phyloP scores from a whole-genome alignment of 2,797 vertebrate genomes.

The Coendou prehensilis region DNA sequence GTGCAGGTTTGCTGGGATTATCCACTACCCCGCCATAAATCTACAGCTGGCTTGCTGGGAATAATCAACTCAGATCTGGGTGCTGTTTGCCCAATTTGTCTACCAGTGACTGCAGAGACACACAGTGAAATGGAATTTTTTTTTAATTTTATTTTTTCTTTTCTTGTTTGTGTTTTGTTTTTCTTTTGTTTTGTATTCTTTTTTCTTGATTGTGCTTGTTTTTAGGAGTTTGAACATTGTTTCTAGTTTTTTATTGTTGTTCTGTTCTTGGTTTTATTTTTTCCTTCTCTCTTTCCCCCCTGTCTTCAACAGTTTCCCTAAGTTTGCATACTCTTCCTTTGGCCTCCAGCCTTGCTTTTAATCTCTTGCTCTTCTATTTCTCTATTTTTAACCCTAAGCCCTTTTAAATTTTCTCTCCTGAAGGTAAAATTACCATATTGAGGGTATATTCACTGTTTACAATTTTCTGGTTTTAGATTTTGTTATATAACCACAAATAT shows the following conservation, averaged over 20 bases:
- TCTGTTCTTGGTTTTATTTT: background rate
- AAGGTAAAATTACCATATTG: no score
- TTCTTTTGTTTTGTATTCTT: no score
- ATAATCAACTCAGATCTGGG: background rate
- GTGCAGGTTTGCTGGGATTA: background rate
- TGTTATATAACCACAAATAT: no score
- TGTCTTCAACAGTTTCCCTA: no score
- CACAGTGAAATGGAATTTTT: background rate
- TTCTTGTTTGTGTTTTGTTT: background rate
- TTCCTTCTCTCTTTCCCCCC: background rate
- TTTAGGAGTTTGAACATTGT: background rate
- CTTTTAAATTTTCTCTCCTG: no score
- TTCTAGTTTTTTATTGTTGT: background rate
- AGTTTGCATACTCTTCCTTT: no score
- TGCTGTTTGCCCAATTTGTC: background rate
- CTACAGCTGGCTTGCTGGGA: background rate
- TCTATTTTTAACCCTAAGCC: no score
- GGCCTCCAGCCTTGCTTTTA: no score
- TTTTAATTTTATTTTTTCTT: background rate
- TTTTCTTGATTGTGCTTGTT: background rate
- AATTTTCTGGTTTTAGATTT: no score
- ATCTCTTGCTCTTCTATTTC: no score
- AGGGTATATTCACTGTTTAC: no score
- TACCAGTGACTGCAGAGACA: background rate
- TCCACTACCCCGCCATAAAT: background rate